Conservation (phyloP, 1,140 invertebrate species). For the Phortica variegata region DNA sequence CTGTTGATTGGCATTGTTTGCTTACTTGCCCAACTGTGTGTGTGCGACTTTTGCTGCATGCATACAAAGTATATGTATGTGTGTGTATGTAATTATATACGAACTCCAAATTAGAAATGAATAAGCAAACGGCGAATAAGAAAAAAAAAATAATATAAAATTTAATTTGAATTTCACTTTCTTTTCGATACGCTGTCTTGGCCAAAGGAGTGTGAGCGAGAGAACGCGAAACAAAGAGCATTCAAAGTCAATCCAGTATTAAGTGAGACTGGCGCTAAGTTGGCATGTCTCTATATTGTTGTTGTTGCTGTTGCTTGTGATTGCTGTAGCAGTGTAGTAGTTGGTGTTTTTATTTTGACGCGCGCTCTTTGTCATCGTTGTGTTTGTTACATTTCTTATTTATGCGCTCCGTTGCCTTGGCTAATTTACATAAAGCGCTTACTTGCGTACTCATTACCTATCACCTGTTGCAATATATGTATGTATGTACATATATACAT, state of each 20-base stretch:
- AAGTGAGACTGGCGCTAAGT: no score
- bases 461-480: constrained; percentile 24
- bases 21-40: no score
- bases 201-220: constrained; percentile 6
- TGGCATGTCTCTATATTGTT: neutral
- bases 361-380: constrained; percentile 2
- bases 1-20: constrained; percentile 47
- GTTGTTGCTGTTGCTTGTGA: constrained; percentile 44
- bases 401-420: constrained; percentile 24
- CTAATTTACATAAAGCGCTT: constrained; percentile 25
- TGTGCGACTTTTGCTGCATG: constrained; percentile 28
- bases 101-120: constrained; percentile 10
- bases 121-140: no score
- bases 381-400: constrained; percentile 34
- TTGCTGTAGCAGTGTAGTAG: constrained; percentile 12
- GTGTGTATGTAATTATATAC: no score
- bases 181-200: constrained; percentile 54
- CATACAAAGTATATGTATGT: constrained; percentile 47
- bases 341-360: constrained; percentile 13
- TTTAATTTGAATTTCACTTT: constrained; percentile 56
- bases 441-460: neutral
- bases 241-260: neutral
- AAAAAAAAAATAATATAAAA: constrained; percentile 24
- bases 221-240: constrained; percentile 1
- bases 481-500: no score